Base-by-base conservation (phyloP, 2,797 vertebrate genomes). In the Champsocephalus esox region DNA sequence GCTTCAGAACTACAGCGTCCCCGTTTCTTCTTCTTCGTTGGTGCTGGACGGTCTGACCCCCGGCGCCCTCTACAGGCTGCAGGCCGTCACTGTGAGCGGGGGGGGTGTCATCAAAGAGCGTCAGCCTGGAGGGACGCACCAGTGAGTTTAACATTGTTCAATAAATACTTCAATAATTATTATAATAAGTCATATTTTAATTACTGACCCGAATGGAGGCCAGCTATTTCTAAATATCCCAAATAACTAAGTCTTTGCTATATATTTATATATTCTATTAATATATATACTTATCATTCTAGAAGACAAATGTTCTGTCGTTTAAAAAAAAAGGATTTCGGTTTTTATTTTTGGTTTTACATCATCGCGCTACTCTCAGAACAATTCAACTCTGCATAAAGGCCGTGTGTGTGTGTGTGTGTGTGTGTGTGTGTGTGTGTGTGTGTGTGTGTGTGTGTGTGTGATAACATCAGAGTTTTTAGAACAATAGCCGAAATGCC, bases 21-120 rank as follows among this genome's bases (percentile, higher is more conserved):
- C 95, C 3, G 94, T 92, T 49, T 92, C 87, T 73, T 6, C 28
- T 49, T 92, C 87, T 73, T 6, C 28, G 28, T 95, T 95, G 51
- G 87, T 94, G 74, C 94, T 99, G 84, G 73, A 87, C 0, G 79
- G 91, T 17, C 86, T 99, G 80, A 96, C 93, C 34, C 84, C 98
- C 0, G 98, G 98, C 82, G 90, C 96, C 63, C 93, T 95, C 46
- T 98, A 99, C 89, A 97, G 92, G 3, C 94, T 99, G 88, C 93
- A 97, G 88, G 95, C 96, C 0, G 93, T 91, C 12, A 94, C 96
- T 1, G 83, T 97, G 70, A 98, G 97, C 0, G 96, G 96, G 9
- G 93, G 93, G 93, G 1, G 90, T 96, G 48, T 85, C 79, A 49
- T 99, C 98, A 17, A 92, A 95, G 57, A 84, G 90, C 85, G 89